These are phyloP conservation scores for Tetrax tetrax DNA, from an alignment of 2,113 vertebrate genomes.

Conservation along the genomic window DNA sequence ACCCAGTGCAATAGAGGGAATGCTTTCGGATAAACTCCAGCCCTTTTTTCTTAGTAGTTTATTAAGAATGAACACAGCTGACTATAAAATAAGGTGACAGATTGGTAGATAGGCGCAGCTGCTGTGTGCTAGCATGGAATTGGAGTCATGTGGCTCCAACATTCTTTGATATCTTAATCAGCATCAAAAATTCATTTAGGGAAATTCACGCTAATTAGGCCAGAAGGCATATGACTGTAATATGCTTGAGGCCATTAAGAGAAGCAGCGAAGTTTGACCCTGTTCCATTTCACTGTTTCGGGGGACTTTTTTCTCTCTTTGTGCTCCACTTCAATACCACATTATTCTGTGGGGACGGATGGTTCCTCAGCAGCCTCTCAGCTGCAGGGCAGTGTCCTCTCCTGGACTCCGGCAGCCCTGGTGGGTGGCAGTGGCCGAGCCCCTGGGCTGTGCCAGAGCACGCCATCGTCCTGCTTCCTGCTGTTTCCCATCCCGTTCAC, in stretches of 20 bases:
- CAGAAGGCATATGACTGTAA: neutral
- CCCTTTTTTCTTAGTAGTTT: neutral
- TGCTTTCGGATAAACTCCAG: neutral
- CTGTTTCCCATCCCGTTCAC: accelerated
- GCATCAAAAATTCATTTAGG: conserved; percentile 31
- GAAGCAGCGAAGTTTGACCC: neutral
- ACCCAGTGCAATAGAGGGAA: neutral
- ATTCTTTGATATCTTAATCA: conserved; percentile 52
- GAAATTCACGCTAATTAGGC: conserved; percentile 6
- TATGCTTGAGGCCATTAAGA: neutral
- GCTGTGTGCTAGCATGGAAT: conserved; percentile 15
- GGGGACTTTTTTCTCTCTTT: too few species aligned
- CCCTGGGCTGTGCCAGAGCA: neutral
- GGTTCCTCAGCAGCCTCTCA: accelerated
- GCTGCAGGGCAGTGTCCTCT: neutral
- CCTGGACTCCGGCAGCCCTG: neutral
- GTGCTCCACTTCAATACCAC: neutral
- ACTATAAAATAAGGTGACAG: conserved; percentile 39
- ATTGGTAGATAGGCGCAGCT: conserved; percentile 31
- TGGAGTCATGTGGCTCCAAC: neutral
- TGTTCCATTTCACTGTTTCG: neutral
- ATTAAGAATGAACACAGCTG: neutral
- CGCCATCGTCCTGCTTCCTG: neutral
- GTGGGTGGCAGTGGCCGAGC: neutral
- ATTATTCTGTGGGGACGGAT: accelerated